Conservation (phyloP, 2,797 vertebrate species). For the Lagocephalus sceleratus region DNA sequence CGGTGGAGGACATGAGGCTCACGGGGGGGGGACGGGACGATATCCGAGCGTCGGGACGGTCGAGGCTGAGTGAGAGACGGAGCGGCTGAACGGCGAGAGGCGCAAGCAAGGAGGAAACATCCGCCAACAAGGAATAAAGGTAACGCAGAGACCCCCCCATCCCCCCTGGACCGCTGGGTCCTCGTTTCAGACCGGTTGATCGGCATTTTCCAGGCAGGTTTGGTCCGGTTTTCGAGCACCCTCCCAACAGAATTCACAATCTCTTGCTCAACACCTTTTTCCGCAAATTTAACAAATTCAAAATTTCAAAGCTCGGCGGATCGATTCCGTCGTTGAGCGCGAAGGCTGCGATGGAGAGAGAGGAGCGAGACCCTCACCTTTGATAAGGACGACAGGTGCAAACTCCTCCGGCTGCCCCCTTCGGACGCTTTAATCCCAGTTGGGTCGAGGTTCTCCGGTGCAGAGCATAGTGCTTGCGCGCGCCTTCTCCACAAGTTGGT, state of each 20-base stretch:
- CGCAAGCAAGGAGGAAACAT: conserved; percentile 3
- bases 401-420: conserved; percentile 19
- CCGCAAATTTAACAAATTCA: no score
- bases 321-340: neutral
- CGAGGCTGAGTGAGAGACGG: conserved; percentile 2
- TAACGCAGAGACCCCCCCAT: no score
- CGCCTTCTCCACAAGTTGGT: conserved; percentile 26
- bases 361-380: conserved; percentile 54
- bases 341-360: neutral
- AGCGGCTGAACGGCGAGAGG: neutral
- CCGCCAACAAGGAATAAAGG: neutral
- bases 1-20: conserved; percentile 77
- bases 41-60: neutral
- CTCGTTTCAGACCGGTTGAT: conserved; percentile 56
- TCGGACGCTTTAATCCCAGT: conserved; percentile 54
- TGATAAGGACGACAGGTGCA: conserved; percentile 10
- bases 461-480: conserved; percentile 51
- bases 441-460: conserved; percentile 36
- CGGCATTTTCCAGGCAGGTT: conserved; percentile 55
- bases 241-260: neutral
- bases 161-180: no score
- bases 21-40: conserved; percentile 51
- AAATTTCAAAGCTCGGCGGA: no score
- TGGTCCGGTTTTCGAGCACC: neutral
- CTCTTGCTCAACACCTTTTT: no score